Evolutionary conservation across 2,797 vertebrate species (phyloP).

Genomic region (Rhabdomys pumilio): DNA sequence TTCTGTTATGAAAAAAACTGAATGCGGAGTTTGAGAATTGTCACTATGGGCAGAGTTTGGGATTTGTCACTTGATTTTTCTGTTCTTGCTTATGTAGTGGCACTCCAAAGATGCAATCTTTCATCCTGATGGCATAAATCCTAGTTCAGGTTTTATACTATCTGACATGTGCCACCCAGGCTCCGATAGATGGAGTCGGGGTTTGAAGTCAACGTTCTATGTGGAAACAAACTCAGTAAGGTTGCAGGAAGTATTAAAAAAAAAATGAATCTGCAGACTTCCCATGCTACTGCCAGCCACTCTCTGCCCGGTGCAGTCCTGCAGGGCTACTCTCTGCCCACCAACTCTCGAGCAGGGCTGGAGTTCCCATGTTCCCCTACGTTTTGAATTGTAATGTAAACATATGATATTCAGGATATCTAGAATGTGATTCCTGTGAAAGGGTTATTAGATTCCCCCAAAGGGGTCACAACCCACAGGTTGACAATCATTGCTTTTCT

Average conservation of each 20-base stretch:
- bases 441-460: not conserved
- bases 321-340: no score
- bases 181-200: not conserved
- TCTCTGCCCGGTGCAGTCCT: no score
- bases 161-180: not conserved
- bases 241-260: no score
- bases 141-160: not conserved
- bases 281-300: no score
- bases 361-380: no score
- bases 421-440: not conserved
- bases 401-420: not conserved
- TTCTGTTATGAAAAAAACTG: slow-evolving; percentile 32
- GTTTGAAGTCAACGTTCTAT: not conserved
- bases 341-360: no score
- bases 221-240: not conserved
- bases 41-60: not conserved
- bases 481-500: not conserved
- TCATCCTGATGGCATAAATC: not conserved
- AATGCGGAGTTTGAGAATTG: slow-evolving; percentile 36
- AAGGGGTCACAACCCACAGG: not conserved
- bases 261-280: no score
- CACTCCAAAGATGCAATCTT: not conserved
- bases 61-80: not conserved
- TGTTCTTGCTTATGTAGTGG: not conserved
- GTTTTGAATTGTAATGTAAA: not conserved